phyloP scores from a whole-genome alignment of 2,797 vertebrate species.

The Myotis findleyi region DNA sequence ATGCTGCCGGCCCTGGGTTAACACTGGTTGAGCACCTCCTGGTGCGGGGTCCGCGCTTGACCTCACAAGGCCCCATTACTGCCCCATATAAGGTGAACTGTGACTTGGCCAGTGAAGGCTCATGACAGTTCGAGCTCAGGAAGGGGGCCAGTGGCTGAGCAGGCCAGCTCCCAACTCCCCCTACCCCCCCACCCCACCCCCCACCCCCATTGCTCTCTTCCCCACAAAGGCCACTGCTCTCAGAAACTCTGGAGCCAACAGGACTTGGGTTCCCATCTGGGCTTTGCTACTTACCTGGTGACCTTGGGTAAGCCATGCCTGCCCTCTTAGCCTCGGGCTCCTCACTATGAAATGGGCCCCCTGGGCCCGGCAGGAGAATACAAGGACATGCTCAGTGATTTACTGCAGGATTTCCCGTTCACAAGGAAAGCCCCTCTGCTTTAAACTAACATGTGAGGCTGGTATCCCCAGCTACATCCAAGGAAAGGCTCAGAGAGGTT shows the following conservation, averaged over 20 bases:
- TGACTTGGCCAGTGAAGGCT: not conserved
- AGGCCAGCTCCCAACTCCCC: not conserved
- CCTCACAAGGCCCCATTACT: not conserved
- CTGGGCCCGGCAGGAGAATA: not conserved
- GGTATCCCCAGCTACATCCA: not conserved
- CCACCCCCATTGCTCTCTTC: rapidly evolving
- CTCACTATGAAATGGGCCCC: not conserved
- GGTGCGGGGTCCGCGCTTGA: no score
- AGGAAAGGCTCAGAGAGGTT: conserved; percentile 10
- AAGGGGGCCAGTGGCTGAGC: not conserved
- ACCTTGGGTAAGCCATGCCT: not conserved
- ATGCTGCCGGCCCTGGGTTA: rapidly evolving
- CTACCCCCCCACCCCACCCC: rapidly evolving
- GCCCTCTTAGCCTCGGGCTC: not conserved
- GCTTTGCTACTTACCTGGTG: not conserved
- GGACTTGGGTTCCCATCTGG: not conserved
- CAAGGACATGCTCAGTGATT: not conserved
- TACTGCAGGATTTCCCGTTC: not conserved
- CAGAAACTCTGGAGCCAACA: not conserved
- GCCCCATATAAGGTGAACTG: not conserved
- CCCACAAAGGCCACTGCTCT: not conserved
- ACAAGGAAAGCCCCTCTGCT: not conserved
- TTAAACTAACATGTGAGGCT: not conserved
- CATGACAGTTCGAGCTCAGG: not conserved
- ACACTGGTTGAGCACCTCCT: not conserved